phyloP scores from a whole-genome alignment of 2,797 vertebrate genomes.

The Miichthys miiuy region DNA sequence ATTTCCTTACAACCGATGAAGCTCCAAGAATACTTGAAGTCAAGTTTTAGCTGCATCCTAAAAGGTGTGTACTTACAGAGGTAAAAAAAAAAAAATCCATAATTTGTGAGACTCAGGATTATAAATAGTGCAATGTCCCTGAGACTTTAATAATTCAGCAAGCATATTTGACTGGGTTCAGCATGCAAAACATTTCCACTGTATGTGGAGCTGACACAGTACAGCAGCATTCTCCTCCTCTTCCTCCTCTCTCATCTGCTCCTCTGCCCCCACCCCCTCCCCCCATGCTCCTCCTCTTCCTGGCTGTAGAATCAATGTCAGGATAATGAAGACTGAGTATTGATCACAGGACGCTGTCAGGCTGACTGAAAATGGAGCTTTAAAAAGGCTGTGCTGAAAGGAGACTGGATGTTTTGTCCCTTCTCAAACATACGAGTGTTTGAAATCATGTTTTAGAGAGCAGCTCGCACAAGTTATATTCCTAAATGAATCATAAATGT shows the following conservation, averaged over 20 bases:
- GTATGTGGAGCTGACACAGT: background rate
- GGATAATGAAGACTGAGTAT: conserved; percentile 54
- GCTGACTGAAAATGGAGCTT: conserved; percentile 33
- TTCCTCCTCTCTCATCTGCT: conserved; percentile 25
- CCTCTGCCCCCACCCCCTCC: background rate
- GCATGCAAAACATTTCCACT: background rate
- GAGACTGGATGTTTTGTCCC: background rate
- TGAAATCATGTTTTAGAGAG: background rate
- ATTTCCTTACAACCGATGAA: too few species aligned
- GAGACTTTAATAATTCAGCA: background rate
- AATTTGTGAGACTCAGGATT: background rate
- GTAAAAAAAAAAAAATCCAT: background rate
- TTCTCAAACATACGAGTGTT: background rate
- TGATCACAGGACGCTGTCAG: conserved; percentile 45
- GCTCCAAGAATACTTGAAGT: background rate
- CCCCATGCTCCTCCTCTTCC: conserved; percentile 42
- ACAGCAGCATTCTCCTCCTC: background rate
- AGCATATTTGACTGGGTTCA: background rate
- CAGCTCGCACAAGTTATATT: background rate
- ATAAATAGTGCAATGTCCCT: background rate
- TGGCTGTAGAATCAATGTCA: conserved; percentile 61
- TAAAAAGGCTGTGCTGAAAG: conserved; percentile 12
- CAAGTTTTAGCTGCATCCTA: background rate
- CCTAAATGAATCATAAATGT: background rate
- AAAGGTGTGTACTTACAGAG: background rate